Percentiles rank a stretch among this genome's conserved stretches.
Evolutionary conservation across 2,113 vertebrate species (phyloP).

Genomic region (cat (Felis catus)): DNA sequence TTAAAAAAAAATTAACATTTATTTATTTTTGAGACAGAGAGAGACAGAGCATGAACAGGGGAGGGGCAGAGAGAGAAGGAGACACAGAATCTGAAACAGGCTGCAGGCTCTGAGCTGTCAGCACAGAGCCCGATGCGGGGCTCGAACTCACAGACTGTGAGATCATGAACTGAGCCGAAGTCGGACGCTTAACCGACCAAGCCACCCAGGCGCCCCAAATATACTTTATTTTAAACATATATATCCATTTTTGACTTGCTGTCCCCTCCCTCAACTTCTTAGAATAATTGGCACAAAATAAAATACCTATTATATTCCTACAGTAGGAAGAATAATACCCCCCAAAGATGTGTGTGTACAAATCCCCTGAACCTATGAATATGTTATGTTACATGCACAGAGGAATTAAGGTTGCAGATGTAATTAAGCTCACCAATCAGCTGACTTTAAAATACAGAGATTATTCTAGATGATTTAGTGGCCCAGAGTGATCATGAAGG

Average conservation of each 20-base stretch:
- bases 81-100: too few relatives aligned
- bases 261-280: neutral
- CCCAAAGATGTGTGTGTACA: accelerated
- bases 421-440: neutral
- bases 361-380: neutral
- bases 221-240: neutral
- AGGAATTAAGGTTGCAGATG: neutral
- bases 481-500: neutral
- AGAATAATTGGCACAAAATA: neutral
- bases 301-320: neutral
- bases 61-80: too few relatives aligned
- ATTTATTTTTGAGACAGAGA: too few relatives aligned
- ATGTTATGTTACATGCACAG: neutral
- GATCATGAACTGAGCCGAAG: too few relatives aligned
- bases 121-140: too few relatives aligned
- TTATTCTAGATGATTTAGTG: neutral
- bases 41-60: too few relatives aligned
- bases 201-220: too few relatives aligned
- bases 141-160: too few relatives aligned
- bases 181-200: too few relatives aligned
- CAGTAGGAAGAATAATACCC: neutral
- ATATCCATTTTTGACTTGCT: neutral
- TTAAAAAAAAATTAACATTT: too few relatives aligned
- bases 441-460: neutral
- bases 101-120: too few relatives aligned